phyloP scores from a whole-genome alignment of 2,113 vertebrate species.

The Psophia crepitans region DNA sequence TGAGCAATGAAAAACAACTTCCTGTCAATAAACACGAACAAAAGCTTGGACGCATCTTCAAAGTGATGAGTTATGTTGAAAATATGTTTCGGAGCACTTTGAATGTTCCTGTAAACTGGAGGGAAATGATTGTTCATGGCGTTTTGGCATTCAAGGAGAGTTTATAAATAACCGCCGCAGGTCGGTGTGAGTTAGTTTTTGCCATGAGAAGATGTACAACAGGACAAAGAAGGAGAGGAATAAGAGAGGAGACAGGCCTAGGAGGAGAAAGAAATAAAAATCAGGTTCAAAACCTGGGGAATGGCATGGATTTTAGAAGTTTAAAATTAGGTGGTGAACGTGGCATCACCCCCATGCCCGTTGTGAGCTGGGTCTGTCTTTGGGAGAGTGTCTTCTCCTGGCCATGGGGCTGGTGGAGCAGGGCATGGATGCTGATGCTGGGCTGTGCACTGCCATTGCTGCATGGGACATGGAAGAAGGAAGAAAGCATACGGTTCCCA shows the following conservation, averaged over 20 bases:
- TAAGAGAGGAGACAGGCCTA: neutral
- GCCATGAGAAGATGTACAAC: neutral
- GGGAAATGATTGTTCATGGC: conserved; percentile 20
- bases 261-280: neutral
- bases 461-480: neutral
- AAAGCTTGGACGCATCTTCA: conserved; percentile 79
- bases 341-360: fast-evolving
- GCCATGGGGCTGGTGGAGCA: neutral
- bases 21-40: conserved; percentile 79
- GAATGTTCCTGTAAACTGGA: conserved; percentile 61
- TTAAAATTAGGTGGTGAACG: neutral
- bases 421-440: neutral
- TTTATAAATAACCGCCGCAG: conserved; percentile 60
- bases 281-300: neutral
- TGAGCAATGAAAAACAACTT: conserved; percentile 73
- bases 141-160: neutral
- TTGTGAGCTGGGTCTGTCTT: neutral
- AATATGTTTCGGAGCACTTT: conserved; percentile 66
- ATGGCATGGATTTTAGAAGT: neutral
- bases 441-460: neutral
- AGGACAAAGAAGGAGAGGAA: neutral
- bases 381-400: neutral
- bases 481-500: conserved; percentile 25
- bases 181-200: neutral
- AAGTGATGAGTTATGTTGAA: conserved; percentile 74